phyloP scores from a whole-genome alignment of 1,140 invertebrate species.

The Diabrotica undecimpunctata region DNA sequence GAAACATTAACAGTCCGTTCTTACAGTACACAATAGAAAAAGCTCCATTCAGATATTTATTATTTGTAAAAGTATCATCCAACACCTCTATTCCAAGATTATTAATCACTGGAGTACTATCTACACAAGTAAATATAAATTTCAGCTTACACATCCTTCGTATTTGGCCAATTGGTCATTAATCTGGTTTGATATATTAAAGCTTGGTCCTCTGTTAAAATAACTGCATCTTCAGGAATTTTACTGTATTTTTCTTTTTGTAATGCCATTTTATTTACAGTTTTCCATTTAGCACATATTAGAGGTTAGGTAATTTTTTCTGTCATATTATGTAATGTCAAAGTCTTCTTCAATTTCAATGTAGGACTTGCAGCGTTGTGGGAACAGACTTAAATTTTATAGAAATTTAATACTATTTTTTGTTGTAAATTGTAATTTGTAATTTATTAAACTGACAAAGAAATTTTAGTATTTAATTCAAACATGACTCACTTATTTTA shows the following conservation, averaged over 20 bases:
- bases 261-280: conserved; percentile 19
- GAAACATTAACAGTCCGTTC: too few species aligned
- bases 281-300: too few species aligned
- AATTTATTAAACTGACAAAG: too few species aligned
- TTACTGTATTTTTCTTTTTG: conserved; percentile 27
- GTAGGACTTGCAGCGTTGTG: too few species aligned
- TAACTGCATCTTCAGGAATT: conserved; percentile 47
- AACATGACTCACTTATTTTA: too few species aligned
- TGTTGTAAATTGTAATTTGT: too few species aligned
- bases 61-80: neutral
- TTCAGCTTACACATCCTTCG: conserved; percentile 46
- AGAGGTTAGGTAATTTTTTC: too few species aligned
- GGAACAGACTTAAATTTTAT: too few species aligned
- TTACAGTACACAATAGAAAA: neutral
- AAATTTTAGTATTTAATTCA: too few species aligned
- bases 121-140: neutral
- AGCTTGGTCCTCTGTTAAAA: conserved; percentile 48
- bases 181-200: conserved; percentile 48
- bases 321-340: too few species aligned
- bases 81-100: neutral
- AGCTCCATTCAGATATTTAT: neutral
- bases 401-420: too few species aligned
- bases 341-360: too few species aligned
- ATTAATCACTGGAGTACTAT: conserved; percentile 31
- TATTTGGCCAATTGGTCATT: conserved; percentile 47